Evolutionary conservation across 2,888 invertebrate genomes (phyloP).

Genomic region (Lasioglossum morio): DNA sequence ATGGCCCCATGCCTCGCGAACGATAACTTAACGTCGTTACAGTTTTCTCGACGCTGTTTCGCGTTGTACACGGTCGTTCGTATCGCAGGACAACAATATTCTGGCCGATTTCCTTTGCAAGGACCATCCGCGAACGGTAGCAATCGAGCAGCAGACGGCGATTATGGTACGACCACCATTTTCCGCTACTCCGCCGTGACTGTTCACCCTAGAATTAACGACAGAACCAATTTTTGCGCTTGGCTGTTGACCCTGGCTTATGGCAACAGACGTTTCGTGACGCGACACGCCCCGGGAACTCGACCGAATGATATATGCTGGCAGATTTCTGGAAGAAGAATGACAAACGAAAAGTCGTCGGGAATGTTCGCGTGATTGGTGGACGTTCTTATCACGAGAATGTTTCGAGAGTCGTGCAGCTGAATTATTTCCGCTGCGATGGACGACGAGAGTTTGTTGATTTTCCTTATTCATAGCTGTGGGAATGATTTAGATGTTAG

Average conservation of each 20-base stretch:
- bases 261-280: conserved; percentile 39
- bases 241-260: conserved; percentile 31
- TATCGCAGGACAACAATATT: background rate
- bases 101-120: conserved; percentile 5
- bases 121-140: background rate
- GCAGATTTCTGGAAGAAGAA: background rate
- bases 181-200: background rate
- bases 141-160: conserved; percentile 3
- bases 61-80: background rate
- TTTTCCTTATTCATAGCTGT: background rate
- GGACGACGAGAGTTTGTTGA: background rate
- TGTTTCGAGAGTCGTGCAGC: background rate
- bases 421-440: background rate
- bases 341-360: background rate
- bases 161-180: background rate
- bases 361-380: background rate
- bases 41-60: conserved; percentile 26
- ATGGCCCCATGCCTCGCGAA: conserved; percentile 44
- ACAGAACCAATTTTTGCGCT: conserved; percentile 17
- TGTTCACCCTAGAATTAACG: conserved; percentile 8
- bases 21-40: conserved; percentile 55
- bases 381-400: background rate
- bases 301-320: background rate
- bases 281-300: conserved; percentile 42
- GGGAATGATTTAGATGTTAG: background rate